Evolutionary conservation across 2,797 vertebrate genomes (phyloP), one percentile per base, ranked within the genome.

Genomic region (Etheostoma perlongum): DNA sequence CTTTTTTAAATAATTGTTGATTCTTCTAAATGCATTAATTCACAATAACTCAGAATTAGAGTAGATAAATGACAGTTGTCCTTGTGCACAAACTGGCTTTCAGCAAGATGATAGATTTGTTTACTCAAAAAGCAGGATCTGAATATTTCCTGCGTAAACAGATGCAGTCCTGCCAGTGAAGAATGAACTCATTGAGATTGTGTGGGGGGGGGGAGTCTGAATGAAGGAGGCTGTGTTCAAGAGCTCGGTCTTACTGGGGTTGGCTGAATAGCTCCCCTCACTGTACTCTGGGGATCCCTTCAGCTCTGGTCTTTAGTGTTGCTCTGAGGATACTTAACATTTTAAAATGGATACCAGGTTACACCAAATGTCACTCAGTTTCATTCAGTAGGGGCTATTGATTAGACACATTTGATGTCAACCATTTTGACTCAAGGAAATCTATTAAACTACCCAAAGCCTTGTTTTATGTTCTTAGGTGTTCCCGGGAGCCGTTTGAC

Each of bases 121-220:
- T 91, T 88, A 83, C 63, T 71, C 67, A 84, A 79, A 59, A 86
- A 68, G 44, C 36, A 67, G 77, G 73, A 82, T 84, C 85, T 85
- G 66, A 79, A 61, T 44, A 84, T 82, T 90, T 87, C 76, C 86
- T 86, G 67, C 55, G 5, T 77, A 51, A 84, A 89, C 73, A 84
- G 74, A 73, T 62, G 59, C 66, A 51, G 77, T 36, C 33, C 75
- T 73, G 84, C 81, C 58, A 7, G 75, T 53, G 70, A 88, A 85
- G 80, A 93, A 92, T 70, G 70, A 85, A 72, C 71, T 75, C 76
- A 82, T 90, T 93, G 85, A 83, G 77, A 65, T 64, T 81, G 53
- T 23, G 21, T 23, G 21, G 21, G 49, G 52, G 62, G 18, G 47
- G 64, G 23, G 64, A 55, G 66, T 73, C 70, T 79, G 67, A 87